These are phyloP conservation scores for Drosophila fungiperda DNA, from an alignment of 2,888 invertebrate species.

Conservation along the genomic window DNA sequence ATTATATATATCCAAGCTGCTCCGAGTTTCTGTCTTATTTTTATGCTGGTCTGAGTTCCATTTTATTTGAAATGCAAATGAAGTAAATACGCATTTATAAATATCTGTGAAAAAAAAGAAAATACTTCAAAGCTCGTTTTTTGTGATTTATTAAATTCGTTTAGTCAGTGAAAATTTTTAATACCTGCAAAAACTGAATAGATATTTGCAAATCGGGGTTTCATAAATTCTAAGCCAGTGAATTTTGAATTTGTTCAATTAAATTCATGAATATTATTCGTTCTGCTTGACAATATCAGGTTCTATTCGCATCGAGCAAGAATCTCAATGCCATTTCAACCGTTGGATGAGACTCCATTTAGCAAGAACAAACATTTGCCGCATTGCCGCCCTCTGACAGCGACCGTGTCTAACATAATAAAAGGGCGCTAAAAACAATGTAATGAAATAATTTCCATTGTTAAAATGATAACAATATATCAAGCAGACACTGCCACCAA, in stretches of 20 bases:
- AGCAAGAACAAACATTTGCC: constrained; percentile 27
- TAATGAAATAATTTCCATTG: constrained; percentile 83
- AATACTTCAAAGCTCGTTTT: constrained; percentile 68
- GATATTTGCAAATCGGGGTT: not conserved
- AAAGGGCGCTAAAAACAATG: constrained; percentile 74
- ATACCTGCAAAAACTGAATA: constrained; percentile 25
- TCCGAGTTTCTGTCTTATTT: constrained; percentile 54
- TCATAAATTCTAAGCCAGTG: not conserved
- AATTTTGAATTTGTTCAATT: not conserved
- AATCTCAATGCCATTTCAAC: not conserved
- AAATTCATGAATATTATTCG: too few species aligned
- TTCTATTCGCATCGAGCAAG: not conserved
- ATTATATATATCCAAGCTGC: constrained; percentile 34
- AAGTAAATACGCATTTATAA: constrained; percentile 66
- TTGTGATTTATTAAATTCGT: constrained; percentile 49
- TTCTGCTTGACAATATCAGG: not conserved
- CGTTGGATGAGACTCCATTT: not conserved
- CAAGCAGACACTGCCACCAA: constrained; percentile 77
- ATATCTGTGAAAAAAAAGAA: constrained; percentile 20
- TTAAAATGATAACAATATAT: constrained; percentile 84
- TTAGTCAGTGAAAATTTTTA: constrained; percentile 69
- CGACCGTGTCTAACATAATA: constrained; percentile 70
- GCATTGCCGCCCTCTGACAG: constrained; percentile 9
- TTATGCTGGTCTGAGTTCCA: constrained; percentile 77
- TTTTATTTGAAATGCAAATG: constrained; percentile 79